Evolutionary conservation across 2,797 vertebrate genomes (phyloP), one percentile per base, ranked within the genome.

Genomic region (Bradypodion pumilum): DNA sequence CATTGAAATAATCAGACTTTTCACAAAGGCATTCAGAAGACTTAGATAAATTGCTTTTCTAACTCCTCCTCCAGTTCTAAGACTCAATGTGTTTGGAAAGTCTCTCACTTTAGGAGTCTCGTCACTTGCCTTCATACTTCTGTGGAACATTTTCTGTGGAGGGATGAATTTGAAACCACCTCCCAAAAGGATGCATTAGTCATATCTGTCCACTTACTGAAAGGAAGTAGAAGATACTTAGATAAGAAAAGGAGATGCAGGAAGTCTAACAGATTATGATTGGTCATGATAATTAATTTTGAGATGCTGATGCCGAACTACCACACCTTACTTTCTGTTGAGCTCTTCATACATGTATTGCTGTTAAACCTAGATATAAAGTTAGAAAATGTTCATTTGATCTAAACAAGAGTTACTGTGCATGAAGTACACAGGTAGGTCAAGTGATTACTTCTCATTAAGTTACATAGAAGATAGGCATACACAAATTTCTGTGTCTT

Each of bases 41-140:
- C 78, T 83, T 85, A 89, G 87, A 91, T 84, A 87, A 91, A 86
- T 81, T 80, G 80, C 49, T 81, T 86, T 93, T 87, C 68, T 73
- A 80, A 52, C 77, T 84, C 87, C 68, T 82, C 81, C 42, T 12
- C n/a, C 16, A 21, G 19, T 32, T 21, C 66, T 9, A 69, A 80
- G 16, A 69, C 88, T 81, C 76, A 60, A 74, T 88, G 52, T n/a
- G 27, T 82, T 83, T 87, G 83, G 80, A 37, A 19, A 44, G 86
- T 70, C 78, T 87, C 37, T 88, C 74, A 78, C 77, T 1, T 76
- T 86, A 72, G 52, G 59, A 84, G 60, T 80, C 85, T 89, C 72
- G 74, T 72, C 37, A 49, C 81, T 84, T 35, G 19, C 74, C 59
- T 40, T 9, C 42, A 70, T n/a, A 37, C 16, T 25, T 10, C 62